Percentiles rank a stretch among this genome's conserved stretches.
Evolutionary conservation across 2,797 vertebrate species (phyloP).

Genomic region (Microcaecilia unicolor): DNA sequence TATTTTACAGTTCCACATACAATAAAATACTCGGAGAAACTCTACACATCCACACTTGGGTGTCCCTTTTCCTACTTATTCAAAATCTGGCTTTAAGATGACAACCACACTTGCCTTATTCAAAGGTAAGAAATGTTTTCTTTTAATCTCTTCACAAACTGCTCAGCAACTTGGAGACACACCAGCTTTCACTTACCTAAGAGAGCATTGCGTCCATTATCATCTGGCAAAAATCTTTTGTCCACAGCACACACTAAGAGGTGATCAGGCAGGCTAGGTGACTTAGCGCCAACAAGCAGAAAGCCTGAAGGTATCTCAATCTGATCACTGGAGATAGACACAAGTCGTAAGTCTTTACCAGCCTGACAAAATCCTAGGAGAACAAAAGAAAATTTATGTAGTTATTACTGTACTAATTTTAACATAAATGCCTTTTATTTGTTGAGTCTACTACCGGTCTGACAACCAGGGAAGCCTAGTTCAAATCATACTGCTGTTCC

Average conservation of each 20-base stretch:
- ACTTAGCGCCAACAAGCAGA: slow-evolving; percentile 81
- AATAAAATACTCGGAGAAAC: no score
- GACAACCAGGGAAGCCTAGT: no score
- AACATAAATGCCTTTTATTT: no score
- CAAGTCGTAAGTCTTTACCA: slow-evolving; percentile 82
- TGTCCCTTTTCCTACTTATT: no score
- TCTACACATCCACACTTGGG: no score
- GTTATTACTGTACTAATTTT: no score
- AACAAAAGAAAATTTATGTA: no score
- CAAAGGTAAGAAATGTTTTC: slow-evolving; percentile 9
- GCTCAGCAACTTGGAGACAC: neutral
- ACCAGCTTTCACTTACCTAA: slow-evolving; percentile 67
- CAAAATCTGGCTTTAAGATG: no score
- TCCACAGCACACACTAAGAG: slow-evolving; percentile 90
- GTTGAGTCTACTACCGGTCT: no score
- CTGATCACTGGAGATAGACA: slow-evolving; percentile 68
- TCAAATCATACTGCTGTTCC: no score
- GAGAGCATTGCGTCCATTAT: slow-evolving; percentile 81
- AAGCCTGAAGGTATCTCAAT: slow-evolving; percentile 82
- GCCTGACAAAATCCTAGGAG: slow-evolving; percentile 83
- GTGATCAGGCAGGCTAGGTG: slow-evolving; percentile 74
- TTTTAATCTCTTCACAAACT: neutral
- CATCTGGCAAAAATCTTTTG: slow-evolving; percentile 85
- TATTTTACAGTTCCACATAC: no score
- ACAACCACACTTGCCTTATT: slow-evolving; percentile 8